These are phyloP conservation scores for Papilio gigon DNA, from an alignment of 2,888 invertebrate genomes.

Conservation along the genomic window DNA sequence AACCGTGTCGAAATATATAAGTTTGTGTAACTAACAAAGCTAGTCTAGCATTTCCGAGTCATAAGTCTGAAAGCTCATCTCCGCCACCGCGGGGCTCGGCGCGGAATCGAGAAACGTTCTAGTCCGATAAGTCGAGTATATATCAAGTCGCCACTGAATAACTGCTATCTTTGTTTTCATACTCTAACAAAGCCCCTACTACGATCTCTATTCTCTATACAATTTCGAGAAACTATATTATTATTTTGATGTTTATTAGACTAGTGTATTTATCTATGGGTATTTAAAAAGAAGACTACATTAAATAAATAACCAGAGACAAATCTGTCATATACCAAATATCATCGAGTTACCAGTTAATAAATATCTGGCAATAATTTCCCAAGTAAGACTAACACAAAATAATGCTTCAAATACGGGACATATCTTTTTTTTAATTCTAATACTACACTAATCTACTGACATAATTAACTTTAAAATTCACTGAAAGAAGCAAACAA, in stretches of 20 bases:
- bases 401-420: too few species aligned
- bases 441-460: neutral
- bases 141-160: slow-evolving; percentile 56
- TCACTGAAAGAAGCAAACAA: slow-evolving; percentile 18
- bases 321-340: too few species aligned
- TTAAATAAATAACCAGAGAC: too few species aligned
- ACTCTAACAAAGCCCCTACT: slow-evolving; percentile 49
- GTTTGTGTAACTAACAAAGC: neutral
- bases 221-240: neutral
- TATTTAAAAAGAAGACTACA: too few species aligned
- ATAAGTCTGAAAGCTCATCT: slow-evolving; percentile 41
- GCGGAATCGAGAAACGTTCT: slow-evolving; percentile 57
- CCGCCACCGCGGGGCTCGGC: slow-evolving; percentile 46
- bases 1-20: neutral
- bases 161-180: slow-evolving; percentile 64
- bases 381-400: too few species aligned
- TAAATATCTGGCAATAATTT: too few species aligned
- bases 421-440: too few species aligned
- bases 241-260: too few species aligned
- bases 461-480: slow-evolving; percentile 14
- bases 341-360: too few species aligned
- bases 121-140: slow-evolving; percentile 69
- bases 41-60: slow-evolving; percentile 31
- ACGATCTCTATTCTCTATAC: slow-evolving; percentile 17
- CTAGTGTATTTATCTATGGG: too few species aligned